Percentiles rank a stretch among this genome's conserved stretches.
phyloP scores from a whole-genome alignment of 2,113 vertebrate genomes.

The Lamprotornis superbus region DNA sequence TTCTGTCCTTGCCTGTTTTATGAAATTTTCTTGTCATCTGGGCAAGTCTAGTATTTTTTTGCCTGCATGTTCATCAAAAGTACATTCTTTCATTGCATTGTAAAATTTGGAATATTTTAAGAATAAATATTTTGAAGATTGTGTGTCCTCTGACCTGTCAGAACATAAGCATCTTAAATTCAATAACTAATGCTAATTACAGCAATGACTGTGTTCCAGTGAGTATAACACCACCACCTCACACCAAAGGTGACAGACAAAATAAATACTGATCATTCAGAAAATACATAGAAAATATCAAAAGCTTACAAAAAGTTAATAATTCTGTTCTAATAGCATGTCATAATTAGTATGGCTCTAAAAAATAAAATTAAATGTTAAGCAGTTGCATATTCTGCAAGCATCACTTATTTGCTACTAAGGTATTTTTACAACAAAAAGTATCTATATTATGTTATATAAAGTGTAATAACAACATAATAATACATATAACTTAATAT shows the following conservation, averaged over 20 bases:
- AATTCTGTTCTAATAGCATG: background rate
- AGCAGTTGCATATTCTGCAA: background rate
- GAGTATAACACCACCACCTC: background rate
- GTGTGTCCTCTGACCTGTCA: background rate
- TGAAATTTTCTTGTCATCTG: background rate
- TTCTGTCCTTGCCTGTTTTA: background rate
- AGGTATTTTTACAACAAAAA: background rate
- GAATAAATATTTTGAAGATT: background rate
- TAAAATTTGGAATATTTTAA: background rate
- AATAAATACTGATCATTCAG: background rate
- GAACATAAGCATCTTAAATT: background rate
- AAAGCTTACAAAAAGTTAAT: background rate
- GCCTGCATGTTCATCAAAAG: background rate
- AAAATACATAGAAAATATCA: background rate
- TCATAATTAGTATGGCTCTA: background rate
- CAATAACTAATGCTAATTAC: background rate
- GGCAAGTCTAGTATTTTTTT: background rate
- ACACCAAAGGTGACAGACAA: background rate
- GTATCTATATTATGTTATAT: background rate
- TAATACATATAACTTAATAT: too few relatives aligned
- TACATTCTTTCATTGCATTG: background rate
- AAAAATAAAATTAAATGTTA: background rate
- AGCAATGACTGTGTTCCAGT: background rate
- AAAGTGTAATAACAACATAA: background rate
- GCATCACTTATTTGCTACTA: background rate